Percentiles rank a stretch among this genome's conserved stretches.
Evolutionary conservation across 2,888 invertebrate species (phyloP).

Genomic region (Loripinus fragilis): DNA sequence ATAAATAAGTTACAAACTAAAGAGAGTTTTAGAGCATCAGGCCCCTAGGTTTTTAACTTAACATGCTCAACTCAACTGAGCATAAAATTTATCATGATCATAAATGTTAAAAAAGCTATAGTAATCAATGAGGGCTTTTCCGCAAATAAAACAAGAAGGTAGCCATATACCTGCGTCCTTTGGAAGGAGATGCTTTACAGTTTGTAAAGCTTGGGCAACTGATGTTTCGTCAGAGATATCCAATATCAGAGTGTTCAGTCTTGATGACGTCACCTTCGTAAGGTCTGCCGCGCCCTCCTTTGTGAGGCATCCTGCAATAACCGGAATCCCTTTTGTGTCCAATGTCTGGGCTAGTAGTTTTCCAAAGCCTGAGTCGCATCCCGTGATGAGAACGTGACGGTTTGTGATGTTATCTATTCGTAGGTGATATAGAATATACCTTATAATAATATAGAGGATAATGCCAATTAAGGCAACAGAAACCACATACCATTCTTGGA

Average conservation of each 20-base stretch:
- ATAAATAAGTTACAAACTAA: too few relatives aligned
- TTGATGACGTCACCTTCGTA: constrained; percentile 38
- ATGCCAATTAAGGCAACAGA: background rate
- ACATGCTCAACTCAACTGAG: too few relatives aligned
- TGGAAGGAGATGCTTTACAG: constrained; percentile 25
- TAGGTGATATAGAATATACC: background rate
- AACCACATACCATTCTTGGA: background rate
- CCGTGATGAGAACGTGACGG: constrained; percentile 68
- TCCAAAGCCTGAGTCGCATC: constrained; percentile 75
- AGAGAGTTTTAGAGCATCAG: too few relatives aligned
- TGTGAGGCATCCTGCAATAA: constrained; percentile 68
- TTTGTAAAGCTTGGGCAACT: constrained; percentile 45
- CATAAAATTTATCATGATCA: too few relatives aligned
- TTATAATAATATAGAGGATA: background rate
- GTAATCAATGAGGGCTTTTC: too few relatives aligned
- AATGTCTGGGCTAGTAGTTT: constrained; percentile 61
- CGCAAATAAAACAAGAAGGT: too few relatives aligned
- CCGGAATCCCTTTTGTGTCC: constrained; percentile 64
- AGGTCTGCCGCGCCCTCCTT: constrained; percentile 53
- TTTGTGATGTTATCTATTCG: constrained; percentile 26
- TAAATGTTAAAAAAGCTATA: too few relatives aligned
- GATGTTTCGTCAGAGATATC: constrained; percentile 61
- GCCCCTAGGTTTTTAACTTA: too few relatives aligned
- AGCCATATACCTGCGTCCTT: background rate
- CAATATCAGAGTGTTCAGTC: constrained; percentile 54